Evolutionary conservation across 2,113 vertebrate species (phyloP), one percentile per base, ranked within the genome.

Genomic region (Tupaia tana): DNA sequence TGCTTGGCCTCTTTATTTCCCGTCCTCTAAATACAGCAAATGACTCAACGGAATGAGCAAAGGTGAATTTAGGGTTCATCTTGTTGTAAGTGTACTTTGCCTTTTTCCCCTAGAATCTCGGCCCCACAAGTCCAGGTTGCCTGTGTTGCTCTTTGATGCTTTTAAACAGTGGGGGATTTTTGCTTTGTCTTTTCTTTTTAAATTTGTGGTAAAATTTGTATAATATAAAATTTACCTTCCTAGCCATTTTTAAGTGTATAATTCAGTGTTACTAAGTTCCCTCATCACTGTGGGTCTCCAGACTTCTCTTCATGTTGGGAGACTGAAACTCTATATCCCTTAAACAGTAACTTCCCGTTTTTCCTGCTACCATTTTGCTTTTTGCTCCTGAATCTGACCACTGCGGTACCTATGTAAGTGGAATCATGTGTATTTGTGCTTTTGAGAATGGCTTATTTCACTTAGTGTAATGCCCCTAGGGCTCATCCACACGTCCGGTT

Each of bases 131-230:
- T 89, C 15, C 20, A 59, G 52, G 54, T 94, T 86, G n/a, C 6
- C 8, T 93, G 93, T 93, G 58, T 74, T 87, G 29, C 15, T 90
- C 54, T 85, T 92, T 79, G 16, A 56, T 93, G 66, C 66, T 95
- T 92, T 84, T 83, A 90, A 70, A 91, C 15, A 66, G 13, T 82
- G 22, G 7, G 6, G 6, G 14, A 19, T 34, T 58, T 15, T 27
- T 27, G 11, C 1, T 74, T 64, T 25, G 2, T 43, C 67, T 58
- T 2, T 64, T 59, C 14, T 4, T 52, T 34, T 95, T 88, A 67
- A 73, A 67, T 52, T 78, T 86, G 8, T 91, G 64, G 34, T 88
- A 74, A 83, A 78, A 66, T 67, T 19, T 20, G 81, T 54, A 15
- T 78, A 67, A 22, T 20, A 54, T 87, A 71, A 73, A 79, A 31